Conservation (phyloP, 2,113 vertebrate species). For the Ursus arctos region DNA sequence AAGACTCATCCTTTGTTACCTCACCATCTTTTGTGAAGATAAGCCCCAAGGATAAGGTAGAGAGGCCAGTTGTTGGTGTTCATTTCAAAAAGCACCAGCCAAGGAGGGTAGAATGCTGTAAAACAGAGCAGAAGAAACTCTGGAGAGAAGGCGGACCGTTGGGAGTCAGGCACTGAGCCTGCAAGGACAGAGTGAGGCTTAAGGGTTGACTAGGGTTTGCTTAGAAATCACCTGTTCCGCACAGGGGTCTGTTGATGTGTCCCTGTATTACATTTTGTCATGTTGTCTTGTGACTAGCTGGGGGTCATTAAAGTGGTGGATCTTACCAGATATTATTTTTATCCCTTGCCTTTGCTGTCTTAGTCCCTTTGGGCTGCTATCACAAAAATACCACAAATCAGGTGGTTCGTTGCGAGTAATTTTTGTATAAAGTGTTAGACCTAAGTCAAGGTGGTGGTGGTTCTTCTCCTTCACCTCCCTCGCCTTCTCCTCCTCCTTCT, state of each 20-base stretch:
- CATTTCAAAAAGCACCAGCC: background rate
- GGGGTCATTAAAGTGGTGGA: background rate
- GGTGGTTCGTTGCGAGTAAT: background rate
- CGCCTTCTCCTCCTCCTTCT: background rate
- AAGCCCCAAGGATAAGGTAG: background rate
- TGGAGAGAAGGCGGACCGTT: background rate
- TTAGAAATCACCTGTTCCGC: background rate
- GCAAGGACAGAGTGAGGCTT: background rate
- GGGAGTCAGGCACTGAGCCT: background rate
- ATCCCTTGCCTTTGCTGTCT: slow-evolving; percentile 14
- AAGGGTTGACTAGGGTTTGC: background rate
- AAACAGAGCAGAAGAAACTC: background rate
- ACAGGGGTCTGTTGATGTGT: background rate
- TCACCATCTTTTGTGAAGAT: background rate
- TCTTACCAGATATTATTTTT: background rate
- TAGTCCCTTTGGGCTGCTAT: background rate
- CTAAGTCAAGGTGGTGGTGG: background rate
- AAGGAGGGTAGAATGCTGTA: background rate
- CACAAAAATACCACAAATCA: background rate
- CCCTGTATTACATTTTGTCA: background rate
- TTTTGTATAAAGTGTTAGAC: background rate
- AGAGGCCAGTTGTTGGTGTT: background rate
- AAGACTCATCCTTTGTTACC: background rate
- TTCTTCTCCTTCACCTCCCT: background rate
- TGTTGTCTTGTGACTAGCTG: background rate